Conservation (phyloP, 1,140 invertebrate genomes). For the Pseudachorutes palmiensis region DNA sequence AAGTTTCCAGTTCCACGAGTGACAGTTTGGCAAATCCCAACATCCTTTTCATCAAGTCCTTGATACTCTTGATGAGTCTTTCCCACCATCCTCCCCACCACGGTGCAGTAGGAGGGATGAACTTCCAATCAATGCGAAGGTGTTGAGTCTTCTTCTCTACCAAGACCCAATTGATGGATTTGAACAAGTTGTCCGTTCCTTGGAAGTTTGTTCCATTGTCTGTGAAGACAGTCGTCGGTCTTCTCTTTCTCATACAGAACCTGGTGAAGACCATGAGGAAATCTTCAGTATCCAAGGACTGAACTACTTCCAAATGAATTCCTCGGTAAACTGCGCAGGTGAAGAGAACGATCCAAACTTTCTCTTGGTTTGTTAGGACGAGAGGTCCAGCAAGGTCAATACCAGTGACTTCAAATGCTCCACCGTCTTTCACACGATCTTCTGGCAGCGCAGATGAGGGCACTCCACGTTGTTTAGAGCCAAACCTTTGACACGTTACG, state of each 20-base stretch:
- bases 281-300: constrained; percentile 28
- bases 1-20: constrained; percentile 24
- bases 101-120: constrained; percentile 27
- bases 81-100: constrained; percentile 34
- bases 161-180: constrained; percentile 20
- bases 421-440: constrained; percentile 35
- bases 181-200: constrained; percentile 36
- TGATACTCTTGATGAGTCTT: constrained; percentile 20
- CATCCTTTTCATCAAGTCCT: constrained; percentile 22
- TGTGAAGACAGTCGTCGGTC: constrained; percentile 35
- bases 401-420: constrained; percentile 26
- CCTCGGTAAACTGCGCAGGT: constrained; percentile 40
- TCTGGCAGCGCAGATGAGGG: constrained; percentile 30
- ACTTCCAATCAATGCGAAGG: constrained; percentile 27
- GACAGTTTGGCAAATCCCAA: constrained; percentile 19
- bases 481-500: neutral
- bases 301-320: constrained; percentile 39
- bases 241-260: neutral
- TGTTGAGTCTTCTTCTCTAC: constrained; percentile 5
- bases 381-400: constrained; percentile 38
- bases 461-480: neutral
- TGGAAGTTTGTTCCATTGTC: constrained; percentile 46
- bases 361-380: constrained; percentile 18
- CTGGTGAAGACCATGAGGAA: constrained; percentile 14
- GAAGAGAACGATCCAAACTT: constrained; percentile 39